phyloP scores from a whole-genome alignment of 2,888 invertebrate species.

The Lutraria lutraria region DNA sequence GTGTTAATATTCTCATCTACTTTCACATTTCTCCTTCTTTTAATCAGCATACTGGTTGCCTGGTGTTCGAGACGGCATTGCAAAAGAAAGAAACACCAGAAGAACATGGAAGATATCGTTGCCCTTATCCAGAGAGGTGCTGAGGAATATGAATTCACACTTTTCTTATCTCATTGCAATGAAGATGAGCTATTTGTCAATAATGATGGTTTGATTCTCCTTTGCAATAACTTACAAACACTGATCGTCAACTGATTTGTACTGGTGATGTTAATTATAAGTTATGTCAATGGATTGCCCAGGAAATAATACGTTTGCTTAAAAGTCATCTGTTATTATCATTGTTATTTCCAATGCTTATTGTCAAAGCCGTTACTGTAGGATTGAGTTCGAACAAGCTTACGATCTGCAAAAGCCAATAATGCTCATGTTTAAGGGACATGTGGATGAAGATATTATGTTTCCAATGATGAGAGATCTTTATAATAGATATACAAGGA shows the following conservation, averaged over 20 bases:
- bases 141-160: conserved; percentile 3
- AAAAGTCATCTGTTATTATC: not conserved
- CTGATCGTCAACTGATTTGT: not conserved
- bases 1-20: not conserved
- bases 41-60: not conserved
- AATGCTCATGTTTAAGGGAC: not conserved
- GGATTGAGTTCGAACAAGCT: conserved; percentile 26
- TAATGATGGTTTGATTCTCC: not conserved
- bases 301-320: not conserved
- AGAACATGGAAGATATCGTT: not conserved
- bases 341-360: not conserved
- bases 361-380: conserved; percentile 15
- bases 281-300: not conserved
- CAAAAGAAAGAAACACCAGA: not conserved
- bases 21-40: not conserved
- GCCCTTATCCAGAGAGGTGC: not conserved
- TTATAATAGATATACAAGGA: not conserved
- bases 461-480: not conserved
- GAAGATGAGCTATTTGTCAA: conserved; percentile 11
- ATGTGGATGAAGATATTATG: not conserved
- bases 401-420: conserved; percentile 16
- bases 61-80: not conserved
- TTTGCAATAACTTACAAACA: not conserved
- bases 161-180: not conserved
- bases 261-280: not conserved